These are phyloP conservation scores for Orchestia grillus DNA, from an alignment of 1,140 invertebrate genomes.

Conservation along the genomic window DNA sequence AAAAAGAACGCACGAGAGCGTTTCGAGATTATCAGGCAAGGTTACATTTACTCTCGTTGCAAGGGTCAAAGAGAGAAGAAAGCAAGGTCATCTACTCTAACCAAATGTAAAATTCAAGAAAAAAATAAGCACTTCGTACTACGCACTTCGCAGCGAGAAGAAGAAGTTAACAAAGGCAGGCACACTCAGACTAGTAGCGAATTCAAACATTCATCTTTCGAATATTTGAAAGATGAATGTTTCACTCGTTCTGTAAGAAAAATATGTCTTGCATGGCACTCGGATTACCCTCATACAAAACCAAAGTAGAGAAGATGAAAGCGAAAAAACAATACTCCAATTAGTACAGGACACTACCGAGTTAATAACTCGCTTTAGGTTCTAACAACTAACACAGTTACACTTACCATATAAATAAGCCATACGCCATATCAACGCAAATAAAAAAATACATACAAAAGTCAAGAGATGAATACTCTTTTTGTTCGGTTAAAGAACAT, in stretches of 20 bases:
- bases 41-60: not conserved
- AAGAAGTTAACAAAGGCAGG: not conserved
- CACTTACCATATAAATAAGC: too few relatives aligned
- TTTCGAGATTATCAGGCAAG: not conserved
- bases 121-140: not conserved
- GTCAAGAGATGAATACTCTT: not conserved
- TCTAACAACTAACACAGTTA: too few relatives aligned
- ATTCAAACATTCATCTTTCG: not conserved
- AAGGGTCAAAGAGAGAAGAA: not conserved
- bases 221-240: not conserved
- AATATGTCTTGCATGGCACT: too few relatives aligned
- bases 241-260: too few relatives aligned
- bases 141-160: not conserved
- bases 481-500: not conserved
- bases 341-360: too few relatives aligned
- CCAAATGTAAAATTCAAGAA: not conserved
- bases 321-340: too few relatives aligned
- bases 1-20: not conserved
- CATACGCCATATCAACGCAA: not conserved
- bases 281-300: too few relatives aligned
- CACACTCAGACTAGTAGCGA: not conserved
- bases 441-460: not conserved
- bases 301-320: too few relatives aligned
- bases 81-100: not conserved
- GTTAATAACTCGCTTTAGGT: too few relatives aligned